Percentiles rank a stretch among this genome's conserved stretches.
phyloP scores from a whole-genome alignment of 1,140 invertebrate genomes.

The Heliconius hewitsoni region DNA sequence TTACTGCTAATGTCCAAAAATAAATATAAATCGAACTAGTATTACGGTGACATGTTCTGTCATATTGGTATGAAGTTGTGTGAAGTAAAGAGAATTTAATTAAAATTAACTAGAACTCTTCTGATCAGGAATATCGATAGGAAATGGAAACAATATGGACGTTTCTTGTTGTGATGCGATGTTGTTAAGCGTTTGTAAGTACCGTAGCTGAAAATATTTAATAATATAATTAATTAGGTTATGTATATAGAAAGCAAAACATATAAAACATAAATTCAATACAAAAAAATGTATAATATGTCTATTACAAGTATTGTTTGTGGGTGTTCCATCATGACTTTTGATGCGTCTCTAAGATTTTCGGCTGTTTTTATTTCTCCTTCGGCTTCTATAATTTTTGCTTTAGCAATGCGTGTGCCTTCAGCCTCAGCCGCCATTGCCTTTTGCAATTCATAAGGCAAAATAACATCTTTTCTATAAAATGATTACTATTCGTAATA shows the following conservation, averaged over 20 bases:
- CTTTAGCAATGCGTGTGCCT: constrained; percentile 57
- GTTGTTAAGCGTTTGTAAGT: constrained; percentile 59
- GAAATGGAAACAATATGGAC: constrained; percentile 63
- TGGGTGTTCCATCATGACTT: constrained; percentile 56
- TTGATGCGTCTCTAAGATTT: constrained; percentile 56
- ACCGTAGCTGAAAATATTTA: constrained; percentile 51
- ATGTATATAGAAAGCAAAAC: neutral
- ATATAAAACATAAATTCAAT: neutral
- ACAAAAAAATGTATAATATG: neutral
- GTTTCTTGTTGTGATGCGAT: constrained; percentile 54
- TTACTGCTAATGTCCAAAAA: neutral
- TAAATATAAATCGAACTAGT: neutral
- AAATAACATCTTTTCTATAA: constrained; percentile 84
- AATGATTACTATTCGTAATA: neutral
- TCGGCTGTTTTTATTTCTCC: constrained; percentile 64
- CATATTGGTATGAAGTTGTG: neutral
- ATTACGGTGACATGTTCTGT: neutral
- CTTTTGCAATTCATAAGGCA: constrained; percentile 86
- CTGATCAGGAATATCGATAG: constrained; percentile 49
- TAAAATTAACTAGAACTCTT: neutral
- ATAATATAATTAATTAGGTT: neutral
- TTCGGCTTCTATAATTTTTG: constrained; percentile 65
- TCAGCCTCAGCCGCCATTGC: constrained; percentile 86
- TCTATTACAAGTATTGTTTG: constrained; percentile 55
- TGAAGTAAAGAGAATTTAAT: neutral